A percentile compares a stretch with the other conserved stretches of the same genome.
Conservation (phyloP, 2,797 vertebrate genomes). For the Thunnus albacares region DNA sequence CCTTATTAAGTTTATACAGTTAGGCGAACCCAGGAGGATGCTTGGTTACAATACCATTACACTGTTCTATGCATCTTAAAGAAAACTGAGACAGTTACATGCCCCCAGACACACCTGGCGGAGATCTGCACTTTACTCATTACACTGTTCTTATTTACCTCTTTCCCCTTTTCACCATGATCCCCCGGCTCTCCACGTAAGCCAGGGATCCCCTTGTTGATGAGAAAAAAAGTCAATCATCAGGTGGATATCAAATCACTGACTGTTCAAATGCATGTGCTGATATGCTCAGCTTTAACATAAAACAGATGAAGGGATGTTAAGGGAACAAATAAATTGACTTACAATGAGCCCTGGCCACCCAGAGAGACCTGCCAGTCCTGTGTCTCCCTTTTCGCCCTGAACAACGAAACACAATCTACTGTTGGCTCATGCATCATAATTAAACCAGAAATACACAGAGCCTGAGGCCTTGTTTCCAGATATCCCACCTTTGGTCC, state of each 20-base stretch:
- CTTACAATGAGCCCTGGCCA: slow-evolving; percentile 89
- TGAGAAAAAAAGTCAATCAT: slow-evolving; percentile 35
- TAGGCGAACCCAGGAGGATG: no score
- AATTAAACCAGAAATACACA: not conserved
- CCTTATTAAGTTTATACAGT: no score
- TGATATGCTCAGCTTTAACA: not conserved
- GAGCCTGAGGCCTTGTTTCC: not conserved
- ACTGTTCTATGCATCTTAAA: no score
- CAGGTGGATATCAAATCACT: not conserved
- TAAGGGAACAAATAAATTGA: slow-evolving; percentile 40
- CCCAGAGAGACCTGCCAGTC: slow-evolving; percentile 83
- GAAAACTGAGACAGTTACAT: no score
- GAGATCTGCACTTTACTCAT: no score
- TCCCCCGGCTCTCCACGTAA: slow-evolving; percentile 84
- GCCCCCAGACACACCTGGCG: no score
- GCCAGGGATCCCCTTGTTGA: slow-evolving; percentile 87
- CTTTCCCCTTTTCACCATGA: slow-evolving; percentile 83
- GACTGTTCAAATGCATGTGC: not conserved
- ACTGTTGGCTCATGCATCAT: slow-evolving; percentile 8
- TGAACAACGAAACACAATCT: slow-evolving; percentile 64
- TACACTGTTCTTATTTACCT: slow-evolving; percentile 78
- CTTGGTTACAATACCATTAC: no score
- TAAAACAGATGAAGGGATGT: not conserved
- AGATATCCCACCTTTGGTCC: slow-evolving; percentile 87
- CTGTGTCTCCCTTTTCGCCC: slow-evolving; percentile 86